Base-by-base conservation (phyloP, 1,140 invertebrate genomes). In the Sycophila sp. region DNA sequence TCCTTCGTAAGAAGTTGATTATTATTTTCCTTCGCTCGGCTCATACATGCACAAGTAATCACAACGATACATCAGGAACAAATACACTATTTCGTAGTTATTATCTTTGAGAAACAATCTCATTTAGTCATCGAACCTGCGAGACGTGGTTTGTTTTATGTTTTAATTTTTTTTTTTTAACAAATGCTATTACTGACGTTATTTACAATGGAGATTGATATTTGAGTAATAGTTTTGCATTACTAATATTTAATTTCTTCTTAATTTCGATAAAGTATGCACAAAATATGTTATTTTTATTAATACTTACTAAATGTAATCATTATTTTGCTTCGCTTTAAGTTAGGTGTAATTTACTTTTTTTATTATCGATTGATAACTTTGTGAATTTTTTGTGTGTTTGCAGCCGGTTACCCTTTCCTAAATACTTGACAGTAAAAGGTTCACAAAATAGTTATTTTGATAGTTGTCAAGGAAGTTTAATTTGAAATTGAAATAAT, bases 81-180 rank as follows among this genome's bases (percentile, higher is more conserved):
- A 56, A 36, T 28, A 56, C 30, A 34, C 30, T 56, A 19, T 10
- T 53, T 53, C 24, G 28, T 53, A 53, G 8, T 56, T 56, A 56
- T 56, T 56, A 56, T 56, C 53, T 34, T 56, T 30, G 53, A 56
- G 53, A 56, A 19, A 30, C 2, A 15, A 34, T 56, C 53, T 56
- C 53, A 56, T 56, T 1, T 30, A 24, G 53, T 13, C 28, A 56
- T 56, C 53, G 53, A 56, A 56, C 53, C 53, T 56, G 30, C 30
- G 53, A 28, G 53, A 36, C 32, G 22, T 56, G 26, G 11, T 22
- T 28, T 15, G 36, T 38, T 7, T 38, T 7, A 7, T 38, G 6
- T 38, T 7, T 6, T 6, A 38, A 6, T 38, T 15, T 7, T 38
- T 15, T 6, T 7, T 38, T 15, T 15, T 38, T 38, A 7, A 15